Evolutionary conservation across 2,888 invertebrate genomes (phyloP), one percentile per base, ranked within the genome.

Genomic region (Neoascia interrupta): DNA sequence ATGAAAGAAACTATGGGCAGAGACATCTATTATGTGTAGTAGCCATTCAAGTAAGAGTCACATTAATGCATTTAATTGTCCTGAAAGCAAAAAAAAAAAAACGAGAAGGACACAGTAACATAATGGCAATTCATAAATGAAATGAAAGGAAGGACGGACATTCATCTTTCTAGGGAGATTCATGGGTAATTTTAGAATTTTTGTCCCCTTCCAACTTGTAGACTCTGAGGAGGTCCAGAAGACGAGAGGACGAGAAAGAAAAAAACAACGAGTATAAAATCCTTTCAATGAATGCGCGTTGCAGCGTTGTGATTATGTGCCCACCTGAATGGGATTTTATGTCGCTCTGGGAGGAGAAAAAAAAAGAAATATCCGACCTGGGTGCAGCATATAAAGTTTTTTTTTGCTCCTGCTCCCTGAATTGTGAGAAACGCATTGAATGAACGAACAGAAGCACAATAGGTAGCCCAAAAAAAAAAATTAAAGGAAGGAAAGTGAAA

Each of bases 11-110:
- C 47, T 72, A 61, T 66, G 39, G 60, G 34, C 16, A 53, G 31
- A 21, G 63, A 63, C 72, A 60, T 76, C 72, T 60, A 64, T 76
- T 76, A 64, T 64, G 53, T n/a, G n/a, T n/a, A n/a, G 56, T 72
- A 61, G 60, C 72, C 58, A 68, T 68, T 68, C 69, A 69, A 74
- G 61, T 74, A 56, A 61, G 54, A 79, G 73, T 73, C 68, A 68
- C 68, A 79, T 73, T 79, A 73, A 79, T 73, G 79, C 68, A 68
- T 73, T 73, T 79, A 79, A 79, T 79, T 79, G 79, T 73, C 79
- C 66, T 53, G 64, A 34, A 54, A 63, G 53, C 51, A 15, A 64
- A 43, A 21, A 28, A 31, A 28, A 31, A 6, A 19, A 18, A 31
- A 23, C 3, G 43, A 47, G 61, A 69, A 18, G 54, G 66, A 72